Evolutionary conservation across 2,888 invertebrate species (phyloP).

Genomic region (Bombyx huttoni): DNA sequence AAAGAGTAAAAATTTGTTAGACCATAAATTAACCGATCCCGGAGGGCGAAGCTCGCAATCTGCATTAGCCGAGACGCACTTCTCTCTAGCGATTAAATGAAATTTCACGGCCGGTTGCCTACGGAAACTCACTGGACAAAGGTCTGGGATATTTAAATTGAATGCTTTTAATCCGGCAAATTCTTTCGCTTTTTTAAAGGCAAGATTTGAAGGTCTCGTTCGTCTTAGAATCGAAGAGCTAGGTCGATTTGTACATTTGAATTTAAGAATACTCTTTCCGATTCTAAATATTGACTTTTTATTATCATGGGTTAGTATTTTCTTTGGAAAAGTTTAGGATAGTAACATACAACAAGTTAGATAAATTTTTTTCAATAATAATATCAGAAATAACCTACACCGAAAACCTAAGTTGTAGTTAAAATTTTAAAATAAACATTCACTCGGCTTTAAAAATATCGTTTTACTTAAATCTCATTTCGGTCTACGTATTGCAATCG

Average conservation of each 20-base stretch:
- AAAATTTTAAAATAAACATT: background rate
- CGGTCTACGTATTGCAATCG: constrained; percentile 35
- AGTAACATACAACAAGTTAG: too few relatives aligned
- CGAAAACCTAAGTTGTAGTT: background rate
- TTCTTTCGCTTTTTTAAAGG: constrained; percentile 30
- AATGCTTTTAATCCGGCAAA: constrained; percentile 55
- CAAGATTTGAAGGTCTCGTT: constrained; percentile 12
- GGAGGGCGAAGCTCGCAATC: constrained; percentile 53
- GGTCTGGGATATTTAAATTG: constrained; percentile 61
- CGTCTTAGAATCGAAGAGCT: background rate
- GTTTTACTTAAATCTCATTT: constrained; percentile 22
- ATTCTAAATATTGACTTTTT: too few relatives aligned
- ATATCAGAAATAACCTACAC: background rate
- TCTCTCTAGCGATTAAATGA: constrained; percentile 65
- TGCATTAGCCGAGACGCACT: constrained; percentile 68
- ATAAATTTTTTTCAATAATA: background rate
- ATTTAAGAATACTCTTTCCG: too few relatives aligned
- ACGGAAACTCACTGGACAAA: constrained; percentile 59
- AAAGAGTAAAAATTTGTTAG: constrained; percentile 65
- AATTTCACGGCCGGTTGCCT: constrained; percentile 64
- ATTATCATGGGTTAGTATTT: too few relatives aligned
- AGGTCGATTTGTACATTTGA: too few relatives aligned
- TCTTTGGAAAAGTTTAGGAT: too few relatives aligned
- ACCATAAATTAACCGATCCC: constrained; percentile 61
- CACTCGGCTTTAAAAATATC: constrained; percentile 10